These are phyloP conservation scores for Drosophila imparisetae DNA, from an alignment of 2,888 invertebrate species.

Conservation along the genomic window DNA sequence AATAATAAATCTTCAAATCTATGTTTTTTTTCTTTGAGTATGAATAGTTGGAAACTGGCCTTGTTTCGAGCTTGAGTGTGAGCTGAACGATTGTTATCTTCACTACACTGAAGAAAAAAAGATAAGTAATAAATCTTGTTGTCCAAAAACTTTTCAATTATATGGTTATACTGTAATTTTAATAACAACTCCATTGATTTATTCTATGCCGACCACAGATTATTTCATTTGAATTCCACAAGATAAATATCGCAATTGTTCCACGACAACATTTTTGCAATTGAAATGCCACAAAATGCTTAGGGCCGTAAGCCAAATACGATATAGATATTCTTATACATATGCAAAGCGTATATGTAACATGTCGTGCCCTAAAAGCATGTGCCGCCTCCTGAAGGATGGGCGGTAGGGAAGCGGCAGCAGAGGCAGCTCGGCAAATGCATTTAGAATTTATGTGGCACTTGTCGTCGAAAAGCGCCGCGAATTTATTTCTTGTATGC, in stretches of 20 bases:
- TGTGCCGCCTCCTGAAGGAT: constrained; percentile 34
- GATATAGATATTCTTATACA: constrained; percentile 45
- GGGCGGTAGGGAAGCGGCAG: background rate
- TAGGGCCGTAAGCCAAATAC: constrained; percentile 43
- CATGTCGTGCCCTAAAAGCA: constrained; percentile 3
- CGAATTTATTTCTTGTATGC: constrained; percentile 80
- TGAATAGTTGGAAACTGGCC: background rate
- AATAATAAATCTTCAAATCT: background rate
- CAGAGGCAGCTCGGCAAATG: constrained; percentile 58
- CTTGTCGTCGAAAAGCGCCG: constrained; percentile 75
- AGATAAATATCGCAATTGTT: constrained; percentile 42
- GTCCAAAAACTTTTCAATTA: background rate
- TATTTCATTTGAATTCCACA: constrained; percentile 50
- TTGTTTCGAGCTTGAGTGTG: background rate
- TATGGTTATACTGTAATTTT: constrained; percentile 8
- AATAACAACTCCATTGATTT: constrained; percentile 56
- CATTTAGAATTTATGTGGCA: constrained; percentile 80
- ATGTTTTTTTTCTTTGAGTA: no score
- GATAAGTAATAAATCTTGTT: background rate
- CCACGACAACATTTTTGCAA: constrained; percentile 53
- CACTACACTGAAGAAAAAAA: no score
- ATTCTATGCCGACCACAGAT: constrained; percentile 50
- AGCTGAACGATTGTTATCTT: background rate
- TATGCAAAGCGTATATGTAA: constrained; percentile 2
- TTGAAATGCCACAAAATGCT: constrained; percentile 56